Conservation (phyloP, 2,113 vertebrate species). For the Hemiscyllium ocellatum region DNA sequence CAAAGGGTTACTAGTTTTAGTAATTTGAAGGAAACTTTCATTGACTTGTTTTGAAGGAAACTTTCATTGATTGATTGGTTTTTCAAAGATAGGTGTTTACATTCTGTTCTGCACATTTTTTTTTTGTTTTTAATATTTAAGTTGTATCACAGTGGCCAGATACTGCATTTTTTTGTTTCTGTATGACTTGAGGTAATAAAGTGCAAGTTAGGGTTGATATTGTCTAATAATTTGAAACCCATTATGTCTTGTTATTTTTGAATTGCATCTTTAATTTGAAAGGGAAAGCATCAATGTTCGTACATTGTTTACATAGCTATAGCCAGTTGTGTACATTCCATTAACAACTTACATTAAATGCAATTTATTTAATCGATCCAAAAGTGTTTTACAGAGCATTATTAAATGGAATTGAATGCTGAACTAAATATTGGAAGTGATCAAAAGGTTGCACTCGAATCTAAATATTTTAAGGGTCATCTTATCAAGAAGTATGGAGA, state of each 20-base stretch:
- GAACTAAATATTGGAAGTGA: background rate
- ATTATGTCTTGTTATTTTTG: background rate
- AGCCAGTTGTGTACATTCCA: background rate
- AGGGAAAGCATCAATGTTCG: background rate
- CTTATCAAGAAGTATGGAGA: background rate
- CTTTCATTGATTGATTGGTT: too few species aligned
- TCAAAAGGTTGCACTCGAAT: background rate
- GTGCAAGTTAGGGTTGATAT: constrained; percentile 7
- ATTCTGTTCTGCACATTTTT: constrained; percentile 2
- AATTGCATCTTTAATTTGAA: background rate
- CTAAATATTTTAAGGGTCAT: background rate
- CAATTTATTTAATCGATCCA: background rate
- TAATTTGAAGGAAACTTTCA: constrained; percentile 26
- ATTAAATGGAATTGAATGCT: background rate
- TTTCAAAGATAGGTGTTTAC: constrained; percentile 17
- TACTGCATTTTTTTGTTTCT: constrained; percentile 32
- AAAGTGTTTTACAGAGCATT: background rate
- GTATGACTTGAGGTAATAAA: background rate
- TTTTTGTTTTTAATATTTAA: constrained; percentile 20
- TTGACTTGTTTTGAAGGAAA: constrained; percentile 16
- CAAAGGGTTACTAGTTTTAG: constrained; percentile 12
- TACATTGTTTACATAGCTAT: background rate
- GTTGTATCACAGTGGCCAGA: constrained; percentile 23
- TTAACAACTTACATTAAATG: background rate
- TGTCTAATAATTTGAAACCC: background rate